Base-by-base conservation (phyloP, 23 tunicate genomes). In the Oikopleura dioica region DNA sequence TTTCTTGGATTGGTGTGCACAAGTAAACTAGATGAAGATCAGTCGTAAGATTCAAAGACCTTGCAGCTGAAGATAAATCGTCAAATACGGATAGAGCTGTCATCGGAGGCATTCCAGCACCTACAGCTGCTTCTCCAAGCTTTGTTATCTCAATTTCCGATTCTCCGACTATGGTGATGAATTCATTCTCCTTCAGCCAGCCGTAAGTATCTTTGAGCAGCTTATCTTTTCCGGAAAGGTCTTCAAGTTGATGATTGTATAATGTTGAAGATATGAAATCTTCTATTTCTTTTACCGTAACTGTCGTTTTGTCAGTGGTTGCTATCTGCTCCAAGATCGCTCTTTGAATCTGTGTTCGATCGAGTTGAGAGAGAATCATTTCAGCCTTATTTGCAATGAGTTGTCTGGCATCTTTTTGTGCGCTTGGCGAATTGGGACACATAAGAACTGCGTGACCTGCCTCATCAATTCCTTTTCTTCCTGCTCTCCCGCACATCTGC, bases 401-500 rank as follows among this genome's bases (percentile, higher is more conserved):
- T 2, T 63, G 28, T 4, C 72, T 23, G 30, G 31, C 28, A n/a
- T n/a, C n/a, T n/a, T n/a, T n/a, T n/a, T n/a, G n/a, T n/a, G n/a
- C n/a, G n/a, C n/a, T n/a, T n/a, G n/a, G n/a, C n/a, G n/a, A n/a
- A n/a, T n/a, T n/a, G n/a, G 72, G n/a, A 76, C 69, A 21, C 37
- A 78, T 78, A 4, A 78, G 23, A 72, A 34, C 31, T 78, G 59
- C 35, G 35, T 16, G 35, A 84, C 96, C 96, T 76, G 35, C n/a
- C 1, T 81, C 82, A 76, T 86, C 94, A 2, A 77, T 77, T 38
- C 99, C 99, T 72, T 94, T 94, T 68, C 99, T 81, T 67, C 99
- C 99, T 9, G 99, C 99, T 69, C 99, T 38, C 23, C 99, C 99
- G 4, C 88, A 77, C 99, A 94, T 94, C 76, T 94, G 99, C 28